Conservation (phyloP, 2,797 vertebrate species). For the Sebastes oblongus region DNA sequence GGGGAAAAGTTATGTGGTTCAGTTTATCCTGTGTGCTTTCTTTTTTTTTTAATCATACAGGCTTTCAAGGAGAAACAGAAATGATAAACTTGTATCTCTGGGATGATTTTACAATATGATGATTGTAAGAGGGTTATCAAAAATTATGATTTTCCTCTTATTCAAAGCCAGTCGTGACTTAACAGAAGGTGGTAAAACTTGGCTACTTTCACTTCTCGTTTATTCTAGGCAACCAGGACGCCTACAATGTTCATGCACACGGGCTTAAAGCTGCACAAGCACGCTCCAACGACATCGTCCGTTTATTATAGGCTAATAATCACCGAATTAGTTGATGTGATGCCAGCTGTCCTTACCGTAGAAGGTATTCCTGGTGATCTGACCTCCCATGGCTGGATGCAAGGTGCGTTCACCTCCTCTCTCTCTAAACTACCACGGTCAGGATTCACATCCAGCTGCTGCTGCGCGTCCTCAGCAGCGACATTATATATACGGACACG, state of each 20-base stretch:
- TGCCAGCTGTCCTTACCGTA: constrained; percentile 83
- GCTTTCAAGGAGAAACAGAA: background rate
- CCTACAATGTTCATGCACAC: constrained; percentile 41
- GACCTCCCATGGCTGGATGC: constrained; percentile 88
- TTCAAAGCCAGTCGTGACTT: constrained; percentile 55
- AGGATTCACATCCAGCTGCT: constrained; percentile 36
- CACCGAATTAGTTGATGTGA: background rate
- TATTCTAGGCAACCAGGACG: constrained; percentile 49
- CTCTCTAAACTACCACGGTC: constrained; percentile 23
- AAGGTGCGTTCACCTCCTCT: constrained; percentile 74
- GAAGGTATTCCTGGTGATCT: constrained; percentile 87
- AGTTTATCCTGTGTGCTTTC: background rate
- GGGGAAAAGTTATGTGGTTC: background rate
- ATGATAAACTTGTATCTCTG: background rate
- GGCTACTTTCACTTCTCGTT: constrained; percentile 39
- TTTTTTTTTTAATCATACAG: background rate
- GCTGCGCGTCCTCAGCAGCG: constrained; percentile 47
- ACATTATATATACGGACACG: constrained; percentile 40
- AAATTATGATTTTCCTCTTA: background rate
- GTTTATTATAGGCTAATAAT: background rate
- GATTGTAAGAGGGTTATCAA: background rate
- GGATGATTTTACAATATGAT: background rate
- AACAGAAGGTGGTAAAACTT: constrained; percentile 49
- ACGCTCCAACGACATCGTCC: background rate
- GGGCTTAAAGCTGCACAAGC: constrained; percentile 24